Evolutionary conservation across 2,888 invertebrate genomes (phyloP).

Genomic region (Lycophotia porphyrea): DNA sequence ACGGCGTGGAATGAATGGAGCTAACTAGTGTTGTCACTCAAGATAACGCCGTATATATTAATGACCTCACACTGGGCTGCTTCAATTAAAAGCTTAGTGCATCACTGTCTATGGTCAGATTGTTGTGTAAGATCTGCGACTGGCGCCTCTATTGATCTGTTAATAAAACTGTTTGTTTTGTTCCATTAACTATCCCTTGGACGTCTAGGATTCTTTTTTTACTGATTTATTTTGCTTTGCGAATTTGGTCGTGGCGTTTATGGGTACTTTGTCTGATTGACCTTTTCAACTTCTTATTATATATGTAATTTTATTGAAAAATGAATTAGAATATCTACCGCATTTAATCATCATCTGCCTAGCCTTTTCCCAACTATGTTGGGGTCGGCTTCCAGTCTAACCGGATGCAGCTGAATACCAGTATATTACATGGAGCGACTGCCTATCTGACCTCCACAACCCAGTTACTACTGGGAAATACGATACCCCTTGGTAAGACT

Average conservation of each 20-base stretch:
- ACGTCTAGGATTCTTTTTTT: conserved; percentile 31
- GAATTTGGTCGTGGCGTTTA: background rate
- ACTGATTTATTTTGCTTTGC: conserved; percentile 9
- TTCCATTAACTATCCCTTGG: conserved; percentile 2
- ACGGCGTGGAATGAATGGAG: conserved; percentile 50
- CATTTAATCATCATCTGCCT: no score
- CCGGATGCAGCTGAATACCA: no score
- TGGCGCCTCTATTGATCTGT: conserved; percentile 44
- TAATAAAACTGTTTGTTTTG: conserved; percentile 55
- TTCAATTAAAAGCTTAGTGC: conserved; percentile 65
- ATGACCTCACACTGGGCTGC: conserved; percentile 58
- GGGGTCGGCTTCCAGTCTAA: no score
- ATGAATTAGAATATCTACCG: background rate
- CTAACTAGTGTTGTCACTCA: conserved; percentile 59
- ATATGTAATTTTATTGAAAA: background rate
- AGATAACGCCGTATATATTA: conserved; percentile 58
- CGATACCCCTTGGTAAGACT: no score
- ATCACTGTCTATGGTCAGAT: conserved; percentile 47
- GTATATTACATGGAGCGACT: no score
- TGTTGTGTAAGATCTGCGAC: conserved; percentile 42
- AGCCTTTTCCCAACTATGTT: no score
- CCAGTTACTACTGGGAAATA: no score
- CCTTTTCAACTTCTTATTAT: conserved; percentile 4
- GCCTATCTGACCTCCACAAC: no score
- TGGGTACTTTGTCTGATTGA: background rate